These are phyloP conservation scores for Dermatophagoides farinae DNA, from an alignment of 1,140 invertebrate genomes.

Conservation along the genomic window DNA sequence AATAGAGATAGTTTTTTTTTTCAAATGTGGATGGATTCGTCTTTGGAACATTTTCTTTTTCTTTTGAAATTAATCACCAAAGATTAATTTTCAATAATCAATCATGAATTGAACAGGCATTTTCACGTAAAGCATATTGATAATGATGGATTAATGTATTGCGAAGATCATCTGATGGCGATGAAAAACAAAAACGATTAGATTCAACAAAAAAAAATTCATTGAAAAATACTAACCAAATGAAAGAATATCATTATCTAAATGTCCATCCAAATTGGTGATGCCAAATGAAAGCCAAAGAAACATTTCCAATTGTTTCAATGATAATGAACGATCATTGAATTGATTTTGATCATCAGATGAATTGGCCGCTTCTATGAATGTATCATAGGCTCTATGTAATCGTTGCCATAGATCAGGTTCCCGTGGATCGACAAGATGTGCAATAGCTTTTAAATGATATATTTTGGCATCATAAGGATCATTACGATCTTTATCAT, in stretches of 20 bases:
- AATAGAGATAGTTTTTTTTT: too few relatives aligned
- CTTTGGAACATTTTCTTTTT: too few relatives aligned
- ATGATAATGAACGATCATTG: neutral
- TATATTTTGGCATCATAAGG: neutral
- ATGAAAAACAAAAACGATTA: neutral
- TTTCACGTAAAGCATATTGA: constrained; percentile 1
- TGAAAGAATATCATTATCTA: neutral
- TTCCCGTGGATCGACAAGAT: neutral
- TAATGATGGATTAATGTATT: neutral
- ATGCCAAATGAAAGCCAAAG: constrained; percentile 2
- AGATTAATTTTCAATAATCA: too few relatives aligned
- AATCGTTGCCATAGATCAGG: neutral
- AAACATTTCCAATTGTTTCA: neutral
- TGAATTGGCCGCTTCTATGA: neutral
- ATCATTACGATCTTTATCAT: neutral
- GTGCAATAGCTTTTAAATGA: neutral
- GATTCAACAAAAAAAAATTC: neutral
- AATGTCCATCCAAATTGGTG: neutral
- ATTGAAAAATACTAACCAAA: neutral
- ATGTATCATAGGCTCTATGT: neutral
- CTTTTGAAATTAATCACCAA: too few relatives aligned
- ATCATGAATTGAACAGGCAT: neutral
- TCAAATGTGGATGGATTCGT: too few relatives aligned
- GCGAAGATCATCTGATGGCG: neutral
- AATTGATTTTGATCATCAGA: neutral